phyloP scores from a whole-genome alignment of 2,113 vertebrate species.

The Scomber scombrus region DNA sequence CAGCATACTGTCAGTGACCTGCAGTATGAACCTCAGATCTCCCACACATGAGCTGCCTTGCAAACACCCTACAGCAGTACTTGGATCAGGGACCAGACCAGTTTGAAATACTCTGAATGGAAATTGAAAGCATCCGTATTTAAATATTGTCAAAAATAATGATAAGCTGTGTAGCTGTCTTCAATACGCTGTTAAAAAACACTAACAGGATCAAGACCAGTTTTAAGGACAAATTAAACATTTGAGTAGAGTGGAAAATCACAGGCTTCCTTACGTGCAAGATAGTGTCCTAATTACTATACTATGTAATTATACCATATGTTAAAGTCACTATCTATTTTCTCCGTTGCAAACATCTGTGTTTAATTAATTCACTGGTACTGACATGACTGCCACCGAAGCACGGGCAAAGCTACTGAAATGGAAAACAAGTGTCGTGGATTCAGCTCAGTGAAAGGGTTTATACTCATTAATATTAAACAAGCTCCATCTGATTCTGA shows the following conservation, averaged over 20 bases:
- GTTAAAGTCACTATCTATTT: constrained; percentile 15
- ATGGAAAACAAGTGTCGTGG: constrained; percentile 28
- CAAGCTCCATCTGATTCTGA: constrained; percentile 44
- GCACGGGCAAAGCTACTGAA: constrained; percentile 9
- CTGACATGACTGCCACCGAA: constrained; percentile 3
- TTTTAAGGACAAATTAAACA: background rate
- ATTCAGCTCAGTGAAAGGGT: constrained; percentile 46
- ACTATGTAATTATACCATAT: constrained; percentile 42
- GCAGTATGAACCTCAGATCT: background rate
- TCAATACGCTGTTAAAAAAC: background rate
- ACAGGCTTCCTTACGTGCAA: background rate
- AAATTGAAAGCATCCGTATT: background rate
- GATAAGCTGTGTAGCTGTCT: background rate
- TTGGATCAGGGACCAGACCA: background rate
- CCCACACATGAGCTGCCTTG: background rate
- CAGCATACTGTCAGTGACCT: constrained; percentile 15
- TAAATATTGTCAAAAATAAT: background rate
- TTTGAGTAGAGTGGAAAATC: background rate
- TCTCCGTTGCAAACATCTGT: constrained; percentile 27
- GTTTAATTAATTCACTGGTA: constrained; percentile 21
- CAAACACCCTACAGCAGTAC: too few relatives aligned
- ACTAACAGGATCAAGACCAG: background rate
- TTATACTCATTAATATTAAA: constrained; percentile 71
- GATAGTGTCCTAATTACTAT: constrained; percentile 34
- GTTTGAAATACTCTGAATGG: background rate